Evolutionary conservation across 2,888 invertebrate genomes (phyloP), one percentile per base, ranked within the genome.

Genomic region (Pristionchus japonicus): DNA sequence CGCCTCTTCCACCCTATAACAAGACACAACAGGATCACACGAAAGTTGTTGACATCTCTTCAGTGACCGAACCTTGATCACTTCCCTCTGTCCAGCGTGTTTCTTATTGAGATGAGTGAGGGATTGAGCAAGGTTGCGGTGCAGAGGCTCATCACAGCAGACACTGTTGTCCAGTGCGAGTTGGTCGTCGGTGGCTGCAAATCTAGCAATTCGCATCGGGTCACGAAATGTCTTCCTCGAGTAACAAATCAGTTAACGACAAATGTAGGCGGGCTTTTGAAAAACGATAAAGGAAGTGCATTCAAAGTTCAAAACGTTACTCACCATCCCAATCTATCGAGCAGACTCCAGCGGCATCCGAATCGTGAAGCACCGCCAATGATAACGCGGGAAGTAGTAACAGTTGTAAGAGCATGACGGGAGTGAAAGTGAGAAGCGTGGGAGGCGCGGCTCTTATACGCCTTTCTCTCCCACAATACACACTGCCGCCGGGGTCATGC

Each of bases 301-400:
- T n/a, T n/a, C n/a, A n/a, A n/a, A n/a, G n/a, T n/a, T n/a, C n/a
- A n/a, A n/a, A n/a, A 43, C 4, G 23, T 6, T 27, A 13, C 61
- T 34, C 13, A 86, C 86, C 86, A 49, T 86, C 86, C 86, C 86
- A 86, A 31, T 86, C 67, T 23, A 67, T 34, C 23, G 70, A 70
- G 34, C 86, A 86, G 37, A 86, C 67, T 3, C 86, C 86, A 1
- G 20, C 20, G 0, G 40, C 49, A 1, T 47, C 67, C 0, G 86
- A 31, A 23, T 86, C 86, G 34, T 70, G 70, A 4, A 86, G n/a
- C 27, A 4, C n/a, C 13, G 70, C 40, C 0, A 77, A 43, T 1
- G 77, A 43, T 11, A 70, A n/a, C 1, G 27, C 13, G 1, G 57
- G 64, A 40, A 83, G 23, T 34, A 85, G 17, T 3, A 47, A 20